These are phyloP conservation scores for Caenorhabditis remanei DNA, from an alignment of 1,140 invertebrate genomes.

Conservation along the genomic window DNA sequence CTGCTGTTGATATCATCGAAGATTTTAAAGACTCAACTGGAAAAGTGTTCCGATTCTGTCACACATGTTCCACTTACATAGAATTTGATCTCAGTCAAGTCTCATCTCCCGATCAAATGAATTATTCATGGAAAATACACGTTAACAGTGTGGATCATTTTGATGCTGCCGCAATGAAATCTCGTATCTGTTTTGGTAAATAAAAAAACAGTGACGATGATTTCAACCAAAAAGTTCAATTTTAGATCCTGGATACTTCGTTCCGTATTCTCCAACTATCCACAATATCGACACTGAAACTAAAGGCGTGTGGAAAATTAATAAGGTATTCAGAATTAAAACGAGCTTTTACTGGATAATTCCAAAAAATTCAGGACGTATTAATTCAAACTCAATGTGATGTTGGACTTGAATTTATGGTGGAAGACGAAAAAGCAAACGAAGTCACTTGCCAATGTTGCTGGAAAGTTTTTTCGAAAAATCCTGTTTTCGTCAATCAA, in stretches of 20 bases:
- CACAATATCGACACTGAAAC: background rate
- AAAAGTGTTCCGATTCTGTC: constrained; percentile 33
- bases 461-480: background rate
- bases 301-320: constrained; percentile 30
- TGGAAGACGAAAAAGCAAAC: constrained; percentile 15
- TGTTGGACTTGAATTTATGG: constrained; percentile 18
- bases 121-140: background rate
- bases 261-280: constrained; percentile 16
- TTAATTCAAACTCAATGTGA: constrained; percentile 29
- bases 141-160: background rate
- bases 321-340: background rate
- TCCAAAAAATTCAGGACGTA: background rate
- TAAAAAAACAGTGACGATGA: background rate
- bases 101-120: background rate
- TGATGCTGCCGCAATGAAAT: background rate
- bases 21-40: background rate
- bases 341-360: background rate
- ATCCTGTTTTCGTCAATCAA: constrained; percentile 27
- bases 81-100: background rate
- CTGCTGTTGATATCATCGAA: background rate
- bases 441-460: constrained; percentile 19
- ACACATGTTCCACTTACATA: background rate
- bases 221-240: background rate
- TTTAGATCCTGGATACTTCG: constrained; percentile 12
- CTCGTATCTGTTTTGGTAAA: background rate